Evolutionary conservation across 1,140 invertebrate species (phyloP).

Genomic region (Drosophila paulistorum): DNA sequence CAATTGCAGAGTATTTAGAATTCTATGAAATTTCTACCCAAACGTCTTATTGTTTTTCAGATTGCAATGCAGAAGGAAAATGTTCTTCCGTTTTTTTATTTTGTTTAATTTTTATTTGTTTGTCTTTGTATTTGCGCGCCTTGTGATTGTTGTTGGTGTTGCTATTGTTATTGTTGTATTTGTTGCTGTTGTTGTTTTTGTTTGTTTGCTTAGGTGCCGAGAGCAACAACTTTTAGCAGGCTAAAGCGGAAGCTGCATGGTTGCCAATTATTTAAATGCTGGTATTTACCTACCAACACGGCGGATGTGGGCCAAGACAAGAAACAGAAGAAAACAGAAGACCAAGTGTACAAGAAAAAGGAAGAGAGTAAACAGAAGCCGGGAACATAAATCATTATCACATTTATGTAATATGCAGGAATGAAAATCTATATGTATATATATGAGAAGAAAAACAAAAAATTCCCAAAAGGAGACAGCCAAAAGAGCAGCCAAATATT

Average conservation of each 20-base stretch:
- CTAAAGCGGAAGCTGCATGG: constrained; percentile 67
- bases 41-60: constrained; percentile 1
- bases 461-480: constrained; percentile 15
- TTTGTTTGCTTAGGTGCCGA: constrained; percentile 58
- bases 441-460: constrained; percentile 12
- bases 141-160: constrained; percentile 31
- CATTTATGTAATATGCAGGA: constrained; percentile 75
- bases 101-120: constrained; percentile 63
- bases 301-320: constrained; percentile 72
- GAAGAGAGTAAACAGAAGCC: constrained; percentile 16
- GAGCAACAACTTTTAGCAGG: constrained; percentile 34
- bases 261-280: constrained; percentile 80
- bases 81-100: constrained; percentile 36
- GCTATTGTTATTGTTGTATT: constrained; percentile 22
- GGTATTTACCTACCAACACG: constrained; percentile 74
- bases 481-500: constrained; percentile 56
- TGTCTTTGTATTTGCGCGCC: constrained; percentile 63
- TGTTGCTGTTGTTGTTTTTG: constrained; percentile 52
- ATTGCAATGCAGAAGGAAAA: constrained; percentile 37
- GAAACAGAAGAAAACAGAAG: neutral
- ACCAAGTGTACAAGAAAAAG: neutral
- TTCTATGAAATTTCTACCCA: neutral
- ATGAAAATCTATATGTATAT: constrained; percentile 3
- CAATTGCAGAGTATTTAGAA: neutral
- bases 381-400: constrained; percentile 77